Base-by-base conservation (phyloP, 2,888 invertebrate species). In the Cantharis rufa region DNA sequence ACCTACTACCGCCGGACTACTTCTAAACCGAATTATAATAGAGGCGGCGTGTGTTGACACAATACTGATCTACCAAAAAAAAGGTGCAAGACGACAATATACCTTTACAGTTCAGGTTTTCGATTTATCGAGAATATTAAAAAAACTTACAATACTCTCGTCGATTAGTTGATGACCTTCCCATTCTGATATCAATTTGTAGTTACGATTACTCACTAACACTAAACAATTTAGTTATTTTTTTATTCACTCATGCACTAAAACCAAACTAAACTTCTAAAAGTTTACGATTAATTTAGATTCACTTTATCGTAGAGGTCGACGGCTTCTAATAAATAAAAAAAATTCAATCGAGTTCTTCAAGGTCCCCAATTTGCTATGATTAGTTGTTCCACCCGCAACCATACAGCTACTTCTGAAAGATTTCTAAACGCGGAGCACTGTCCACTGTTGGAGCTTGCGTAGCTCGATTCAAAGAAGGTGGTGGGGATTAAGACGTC, bases 401-500 rank as follows among this genome's bases (percentile, higher is more conserved):
- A 71, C 28, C 64, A 63, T 72, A 70, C 72, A 68, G 62, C 70
- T 73, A 61, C 77, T 77, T 72, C 72, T 77, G 71, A 64, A 69
- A 61, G 73, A 70, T 77, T 64, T 77, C 76, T 63, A 69, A 73
- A 71, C 71, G 70, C 71, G 75, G 73, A 75, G 76, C 71, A 70
- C 74, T 71, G 76, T 78, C 72, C 78, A 75, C 75, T 76, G 74
- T 76, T 81, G 84, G 82, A 48, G 84, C 85, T 85, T 86, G 86
- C 87, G 86, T 86, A 85, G 78, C 72, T 83, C 78, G 77, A 78
- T 68, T 78, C 74, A 83, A 84, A 84, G 84, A 84, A 82, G 79
- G 81, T 84, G 82, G 84, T 82, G 85, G 86, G 86, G 85, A 71
- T 82, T 82, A 84, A 84, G 84, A 84, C 83, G 83, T 83, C 83